These are phyloP conservation scores for Gerosis bhagava DNA, from an alignment of 2,888 invertebrate genomes.

Conservation along the genomic window DNA sequence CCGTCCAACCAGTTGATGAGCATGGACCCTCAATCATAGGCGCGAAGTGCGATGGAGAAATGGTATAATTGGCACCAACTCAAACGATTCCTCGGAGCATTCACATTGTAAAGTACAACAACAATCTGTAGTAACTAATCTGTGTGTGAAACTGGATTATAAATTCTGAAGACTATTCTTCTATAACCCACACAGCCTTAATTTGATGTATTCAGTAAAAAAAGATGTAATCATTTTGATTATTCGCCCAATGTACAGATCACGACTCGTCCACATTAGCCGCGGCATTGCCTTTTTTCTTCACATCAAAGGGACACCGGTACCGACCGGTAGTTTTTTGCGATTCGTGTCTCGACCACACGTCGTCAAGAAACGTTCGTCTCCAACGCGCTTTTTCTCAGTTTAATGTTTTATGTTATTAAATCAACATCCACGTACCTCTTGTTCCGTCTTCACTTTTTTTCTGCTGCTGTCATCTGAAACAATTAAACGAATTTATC, in stretches of 20 bases:
- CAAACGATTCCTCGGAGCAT: too few relatives aligned
- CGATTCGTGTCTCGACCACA: constrained; percentile 15
- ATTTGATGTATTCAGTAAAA: constrained; percentile 11
- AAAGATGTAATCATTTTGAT: constrained; percentile 11
- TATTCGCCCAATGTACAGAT: constrained; percentile 10
- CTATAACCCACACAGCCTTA: too few relatives aligned
- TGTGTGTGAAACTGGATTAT: too few relatives aligned
- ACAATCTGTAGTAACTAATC: too few relatives aligned
- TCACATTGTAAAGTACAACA: too few relatives aligned
- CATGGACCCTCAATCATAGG: too few relatives aligned
- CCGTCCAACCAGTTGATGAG: too few relatives aligned
- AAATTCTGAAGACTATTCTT: too few relatives aligned
- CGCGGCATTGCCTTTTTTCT: constrained; percentile 12
- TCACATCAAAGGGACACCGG: constrained; percentile 21
- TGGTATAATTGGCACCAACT: too few relatives aligned
- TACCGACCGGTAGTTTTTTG: constrained; percentile 7
- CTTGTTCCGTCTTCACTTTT: constrained; percentile 70
- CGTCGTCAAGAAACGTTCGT: constrained; percentile 4
- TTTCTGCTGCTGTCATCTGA: constrained; percentile 76
- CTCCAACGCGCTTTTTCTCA: constrained; percentile 13
- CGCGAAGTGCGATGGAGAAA: too few relatives aligned
- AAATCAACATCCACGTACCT: constrained; percentile 62
- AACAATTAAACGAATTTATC: constrained; percentile 48
- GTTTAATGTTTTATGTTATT: too few relatives aligned
- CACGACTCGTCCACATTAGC: constrained; percentile 18